phyloP scores from a whole-genome alignment of 2,888 invertebrate species.

The Cantharis rufa region DNA sequence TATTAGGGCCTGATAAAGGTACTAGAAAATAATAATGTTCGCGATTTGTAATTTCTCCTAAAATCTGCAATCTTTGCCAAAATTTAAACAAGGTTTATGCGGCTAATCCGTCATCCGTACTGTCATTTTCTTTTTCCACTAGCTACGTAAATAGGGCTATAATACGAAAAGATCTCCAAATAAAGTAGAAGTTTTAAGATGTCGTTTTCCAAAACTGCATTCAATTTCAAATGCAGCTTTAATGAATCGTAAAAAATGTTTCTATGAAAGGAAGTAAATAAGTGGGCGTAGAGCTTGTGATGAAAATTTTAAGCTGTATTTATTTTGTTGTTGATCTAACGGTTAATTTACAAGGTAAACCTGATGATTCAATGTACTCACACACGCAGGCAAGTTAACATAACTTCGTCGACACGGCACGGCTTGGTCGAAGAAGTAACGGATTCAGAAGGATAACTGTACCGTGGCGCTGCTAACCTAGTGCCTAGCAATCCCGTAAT shows the following conservation, averaged over 20 bases:
- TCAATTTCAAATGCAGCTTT: background rate
- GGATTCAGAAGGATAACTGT: constrained; percentile 36
- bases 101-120: background rate
- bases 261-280: background rate
- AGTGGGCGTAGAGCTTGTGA: background rate
- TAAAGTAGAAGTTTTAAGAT: background rate
- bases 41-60: background rate
- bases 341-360: constrained; percentile 19
- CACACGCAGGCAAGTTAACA: constrained; percentile 15
- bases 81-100: background rate
- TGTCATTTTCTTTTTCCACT: background rate
- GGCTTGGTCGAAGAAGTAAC: constrained; percentile 33
- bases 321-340: constrained; percentile 24
- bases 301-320: constrained; percentile 3
- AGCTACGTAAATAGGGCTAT: background rate
- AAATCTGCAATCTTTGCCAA: background rate
- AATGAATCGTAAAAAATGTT: background rate
- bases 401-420: constrained; percentile 26
- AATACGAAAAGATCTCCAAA: background rate
- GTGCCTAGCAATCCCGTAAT: constrained; percentile 39
- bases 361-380: constrained; percentile 11
- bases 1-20: background rate
- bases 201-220: background rate
- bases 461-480: constrained; percentile 43
- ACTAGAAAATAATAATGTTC: background rate